Evolutionary conservation across 2,888 invertebrate species (phyloP).

Genomic region (Agonopterix alstromeriana): DNA sequence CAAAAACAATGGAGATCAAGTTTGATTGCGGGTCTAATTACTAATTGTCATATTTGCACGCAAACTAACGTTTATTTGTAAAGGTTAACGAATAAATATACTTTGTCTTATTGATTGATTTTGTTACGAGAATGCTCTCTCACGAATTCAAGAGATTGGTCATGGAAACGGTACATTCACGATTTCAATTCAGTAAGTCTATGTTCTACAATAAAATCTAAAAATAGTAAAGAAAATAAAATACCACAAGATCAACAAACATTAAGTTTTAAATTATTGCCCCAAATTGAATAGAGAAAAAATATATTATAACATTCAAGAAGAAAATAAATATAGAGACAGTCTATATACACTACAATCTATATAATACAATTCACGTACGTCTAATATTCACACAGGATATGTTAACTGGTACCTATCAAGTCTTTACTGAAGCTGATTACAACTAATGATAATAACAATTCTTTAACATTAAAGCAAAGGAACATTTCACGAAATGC

Average conservation of each 20-base stretch:
- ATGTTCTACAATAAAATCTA: slow-evolving; percentile 40
- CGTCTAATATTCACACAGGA: slow-evolving; percentile 67
- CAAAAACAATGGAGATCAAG: no score
- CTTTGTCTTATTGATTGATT: no score
- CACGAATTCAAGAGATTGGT: neutral
- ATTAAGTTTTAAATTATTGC: slow-evolving; percentile 57
- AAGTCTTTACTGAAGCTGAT: slow-evolving; percentile 65
- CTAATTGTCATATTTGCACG: no score
- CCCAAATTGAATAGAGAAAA: slow-evolving; percentile 38
- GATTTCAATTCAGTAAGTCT: neutral
- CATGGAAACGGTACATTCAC: neutral
- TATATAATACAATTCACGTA: slow-evolving; percentile 67
- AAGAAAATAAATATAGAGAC: slow-evolving; percentile 30
- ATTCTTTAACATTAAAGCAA: slow-evolving; percentile 41
- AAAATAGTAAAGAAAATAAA: slow-evolving; percentile 47
- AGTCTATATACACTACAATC: slow-evolving; percentile 60
- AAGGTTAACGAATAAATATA: no score
- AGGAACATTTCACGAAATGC: slow-evolving; percentile 53
- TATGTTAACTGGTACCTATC: slow-evolving; percentile 64
- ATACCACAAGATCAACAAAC: slow-evolving; percentile 53
- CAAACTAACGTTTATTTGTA: no score
- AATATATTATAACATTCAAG: slow-evolving; percentile 25
- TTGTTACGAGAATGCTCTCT: no score
- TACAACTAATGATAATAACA: slow-evolving; percentile 46
- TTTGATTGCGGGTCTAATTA: no score